phyloP scores from a whole-genome alignment of 2,888 invertebrate genomes.

The Drosophila koepferae region DNA sequence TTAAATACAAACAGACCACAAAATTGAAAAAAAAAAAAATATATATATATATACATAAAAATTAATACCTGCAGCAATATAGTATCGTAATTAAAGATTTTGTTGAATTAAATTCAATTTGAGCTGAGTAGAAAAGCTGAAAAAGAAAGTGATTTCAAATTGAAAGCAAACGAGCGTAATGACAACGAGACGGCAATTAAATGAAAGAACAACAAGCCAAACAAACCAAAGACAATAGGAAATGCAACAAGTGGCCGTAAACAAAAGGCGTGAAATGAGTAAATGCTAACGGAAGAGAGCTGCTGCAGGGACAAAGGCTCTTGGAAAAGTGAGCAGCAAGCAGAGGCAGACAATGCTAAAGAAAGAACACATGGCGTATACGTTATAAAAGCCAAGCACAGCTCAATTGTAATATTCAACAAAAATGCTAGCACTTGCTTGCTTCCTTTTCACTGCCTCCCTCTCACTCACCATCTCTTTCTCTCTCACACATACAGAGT shows the following conservation, averaged over 20 bases:
- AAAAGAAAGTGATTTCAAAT: conserved; percentile 32
- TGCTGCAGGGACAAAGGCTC: conserved; percentile 35
- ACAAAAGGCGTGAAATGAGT: conserved; percentile 57
- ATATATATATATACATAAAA: conserved; percentile 1
- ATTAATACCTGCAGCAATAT: conserved; percentile 1
- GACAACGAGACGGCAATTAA: conserved; percentile 22
- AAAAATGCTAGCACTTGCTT: conserved; percentile 40
- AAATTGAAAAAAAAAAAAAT: background rate
- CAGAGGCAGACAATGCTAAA: conserved; percentile 18
- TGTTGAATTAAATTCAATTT: conserved; percentile 34
- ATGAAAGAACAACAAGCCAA: conserved; percentile 16
- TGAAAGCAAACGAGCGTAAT: conserved; percentile 31
- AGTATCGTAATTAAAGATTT: conserved; percentile 20
- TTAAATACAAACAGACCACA: background rate
- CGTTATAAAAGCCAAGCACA: conserved; percentile 30
- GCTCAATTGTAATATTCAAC: conserved; percentile 62
- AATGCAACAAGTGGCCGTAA: conserved; percentile 54
- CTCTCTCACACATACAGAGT: background rate
- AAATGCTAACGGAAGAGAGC: conserved; percentile 45
- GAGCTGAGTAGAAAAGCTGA: background rate
- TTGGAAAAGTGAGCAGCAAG: background rate
- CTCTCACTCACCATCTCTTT: background rate
- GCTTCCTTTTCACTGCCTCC: background rate
- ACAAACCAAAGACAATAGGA: conserved; percentile 29
- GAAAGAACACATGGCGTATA: conserved; percentile 50